Evolutionary conservation across 2,888 invertebrate genomes (phyloP), one percentile per base, ranked within the genome.

Genomic region (Gymnoscelis rufifasciata): DNA sequence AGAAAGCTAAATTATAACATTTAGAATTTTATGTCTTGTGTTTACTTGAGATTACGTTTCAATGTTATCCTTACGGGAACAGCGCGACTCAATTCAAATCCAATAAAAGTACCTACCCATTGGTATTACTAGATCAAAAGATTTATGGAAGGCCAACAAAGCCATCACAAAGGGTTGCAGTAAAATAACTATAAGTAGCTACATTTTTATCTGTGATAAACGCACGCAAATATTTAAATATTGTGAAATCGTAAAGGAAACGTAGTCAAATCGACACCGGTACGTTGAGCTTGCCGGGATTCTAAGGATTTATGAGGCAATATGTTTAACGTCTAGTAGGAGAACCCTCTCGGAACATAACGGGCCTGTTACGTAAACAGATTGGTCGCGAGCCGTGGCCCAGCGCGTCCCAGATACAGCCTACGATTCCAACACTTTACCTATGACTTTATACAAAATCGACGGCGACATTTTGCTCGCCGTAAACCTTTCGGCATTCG

Each of bases 361-460:
- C 86, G 87, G 86, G 79, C 78, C 78, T 80, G 86, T 88, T 87
- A 88, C 86, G 83, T 84, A 87, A 87, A 87, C 84, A 88, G 83
- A 88, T 88, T 86, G 86, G 82, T 78, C 74, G 80, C 79, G 81
- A 82, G 78, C 72, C 74, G 77, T 71, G 77, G 76, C 63, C 77
- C 54, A n/a, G 19, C 35, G 67, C 70, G 69, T 67, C 71, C 68
- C 61, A 73, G 77, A 83, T 81, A 80, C 77, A 68, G 77, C 79
- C 81, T 77, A 77, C 76, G 69, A 73, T 62, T 71, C 66, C 66
- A 72, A 73, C 68, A 69, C 73, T 74, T 19, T 76, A 71, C 66
- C 73, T 78, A 35, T 19, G 35, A 35, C 19, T 77, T 77, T 74
- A 63, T 69, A 71, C 64, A 56, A 64, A 72, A 71, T 68, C 64